A percentile compares a stretch with the other conserved stretches of the same genome.
Conservation (phyloP, 2,113 vertebrate species). For the Callaeas wilsoni region DNA sequence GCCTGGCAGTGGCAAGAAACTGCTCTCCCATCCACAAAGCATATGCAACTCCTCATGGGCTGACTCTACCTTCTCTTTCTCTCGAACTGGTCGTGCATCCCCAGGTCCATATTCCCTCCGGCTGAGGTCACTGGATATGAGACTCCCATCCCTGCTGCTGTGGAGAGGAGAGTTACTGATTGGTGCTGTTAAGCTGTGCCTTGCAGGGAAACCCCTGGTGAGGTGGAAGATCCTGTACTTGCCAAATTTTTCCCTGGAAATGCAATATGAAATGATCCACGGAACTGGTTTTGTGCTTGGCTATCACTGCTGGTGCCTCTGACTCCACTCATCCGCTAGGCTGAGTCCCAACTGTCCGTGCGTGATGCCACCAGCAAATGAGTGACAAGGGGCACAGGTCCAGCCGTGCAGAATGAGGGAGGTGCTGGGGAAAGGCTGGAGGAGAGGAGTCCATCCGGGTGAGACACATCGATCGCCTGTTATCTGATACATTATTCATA, state of each 20-base stretch:
- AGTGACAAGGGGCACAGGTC: not conserved
- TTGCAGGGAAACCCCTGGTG: not conserved
- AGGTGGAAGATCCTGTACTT: not conserved
- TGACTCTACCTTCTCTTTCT: not conserved
- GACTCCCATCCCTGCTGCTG: not conserved
- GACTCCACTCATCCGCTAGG: not conserved
- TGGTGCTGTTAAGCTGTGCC: not conserved
- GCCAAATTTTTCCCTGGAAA: not conserved
- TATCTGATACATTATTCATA: conserved; percentile 30
- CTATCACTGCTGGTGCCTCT: fast-evolving
- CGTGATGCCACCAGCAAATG: not conserved
- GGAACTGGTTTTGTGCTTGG: not conserved
- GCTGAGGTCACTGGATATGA: not conserved
- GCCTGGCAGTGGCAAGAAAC: not conserved
- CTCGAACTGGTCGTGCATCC: not conserved
- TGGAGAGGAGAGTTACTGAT: not conserved
- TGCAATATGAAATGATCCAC: not conserved
- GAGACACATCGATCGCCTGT: not conserved
- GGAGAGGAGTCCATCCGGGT: fast-evolving
- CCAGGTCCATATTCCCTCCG: not conserved
- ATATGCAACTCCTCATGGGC: not conserved
- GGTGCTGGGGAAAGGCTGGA: not conserved
- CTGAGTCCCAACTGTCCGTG: not conserved
- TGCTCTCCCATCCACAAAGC: not conserved
- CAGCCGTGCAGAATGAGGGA: not conserved